These are phyloP conservation scores for Kryphioiulus occultus DNA, from an alignment of 2,888 invertebrate genomes.

Conservation along the genomic window DNA sequence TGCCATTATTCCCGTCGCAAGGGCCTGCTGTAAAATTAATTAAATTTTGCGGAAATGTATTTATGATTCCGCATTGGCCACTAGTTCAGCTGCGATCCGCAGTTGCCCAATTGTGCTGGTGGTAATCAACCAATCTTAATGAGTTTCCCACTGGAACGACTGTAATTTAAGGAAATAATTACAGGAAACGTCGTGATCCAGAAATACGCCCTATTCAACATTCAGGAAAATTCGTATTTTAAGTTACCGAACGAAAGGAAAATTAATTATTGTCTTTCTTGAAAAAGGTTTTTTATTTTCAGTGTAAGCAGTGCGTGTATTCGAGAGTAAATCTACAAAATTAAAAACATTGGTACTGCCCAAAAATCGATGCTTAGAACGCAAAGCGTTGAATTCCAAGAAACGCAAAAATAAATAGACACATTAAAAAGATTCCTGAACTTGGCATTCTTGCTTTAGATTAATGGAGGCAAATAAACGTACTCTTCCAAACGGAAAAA, in stretches of 20 bases:
- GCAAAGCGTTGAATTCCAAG: background rate
- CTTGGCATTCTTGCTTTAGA: no score
- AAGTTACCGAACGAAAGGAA: background rate
- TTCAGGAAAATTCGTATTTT: background rate
- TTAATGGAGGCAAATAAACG: no score
- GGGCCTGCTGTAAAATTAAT: conserved; percentile 11
- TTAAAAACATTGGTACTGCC: background rate
- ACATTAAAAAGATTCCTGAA: no score
- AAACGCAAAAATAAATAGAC: background rate
- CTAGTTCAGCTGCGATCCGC: background rate
- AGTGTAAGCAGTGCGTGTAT: background rate
- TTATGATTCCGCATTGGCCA: conserved; percentile 13
- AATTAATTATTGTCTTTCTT: background rate
- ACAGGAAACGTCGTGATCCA: background rate
- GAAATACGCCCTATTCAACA: background rate
- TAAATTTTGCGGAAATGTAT: background rate
- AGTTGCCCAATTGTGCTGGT: background rate
- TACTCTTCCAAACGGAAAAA: no score
- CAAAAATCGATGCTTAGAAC: background rate
- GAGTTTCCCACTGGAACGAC: background rate
- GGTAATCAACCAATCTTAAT: background rate
- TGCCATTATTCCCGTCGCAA: background rate
- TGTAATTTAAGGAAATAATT: background rate
- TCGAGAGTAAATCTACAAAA: background rate
- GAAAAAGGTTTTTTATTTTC: background rate